Percentiles rank a stretch among this genome's conserved stretches.
Conservation (phyloP, 2,888 invertebrate genomes). For the Seladonia tumulorum region DNA sequence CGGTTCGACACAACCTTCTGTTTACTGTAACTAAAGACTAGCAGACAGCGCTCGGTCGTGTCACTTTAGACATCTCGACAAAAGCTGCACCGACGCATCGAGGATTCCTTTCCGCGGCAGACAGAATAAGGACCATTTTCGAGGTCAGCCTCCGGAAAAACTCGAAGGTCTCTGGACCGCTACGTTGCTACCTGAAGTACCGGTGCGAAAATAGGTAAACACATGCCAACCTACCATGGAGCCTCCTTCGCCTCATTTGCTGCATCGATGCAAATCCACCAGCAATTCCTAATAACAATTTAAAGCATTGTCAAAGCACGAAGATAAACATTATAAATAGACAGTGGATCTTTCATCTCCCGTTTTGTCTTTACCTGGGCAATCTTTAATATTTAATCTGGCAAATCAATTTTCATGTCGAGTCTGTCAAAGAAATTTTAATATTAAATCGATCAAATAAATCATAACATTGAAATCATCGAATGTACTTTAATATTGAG, state of each 20-base stretch:
- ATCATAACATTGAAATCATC: no score
- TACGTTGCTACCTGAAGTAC: slow-evolving; percentile 65
- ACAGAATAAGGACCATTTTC: slow-evolving; percentile 48
- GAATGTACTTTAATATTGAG: no score
- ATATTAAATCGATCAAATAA: no score
- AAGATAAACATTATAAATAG: no score
- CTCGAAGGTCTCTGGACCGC: slow-evolving; percentile 51
- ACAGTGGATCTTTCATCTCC: no score
- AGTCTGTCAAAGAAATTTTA: no score
- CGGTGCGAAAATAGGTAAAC: slow-evolving; percentile 54
- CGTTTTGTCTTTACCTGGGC: no score
- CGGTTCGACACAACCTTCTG: not conserved
- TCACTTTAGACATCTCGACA: slow-evolving; percentile 49
- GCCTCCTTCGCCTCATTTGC: not conserved
- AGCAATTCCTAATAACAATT: not conserved
- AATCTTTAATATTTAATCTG: no score
- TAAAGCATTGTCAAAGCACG: no score
- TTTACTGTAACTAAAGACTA: not conserved
- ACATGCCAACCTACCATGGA: not conserved
- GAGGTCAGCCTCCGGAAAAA: slow-evolving; percentile 66
- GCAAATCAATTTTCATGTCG: no score
- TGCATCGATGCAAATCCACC: not conserved
- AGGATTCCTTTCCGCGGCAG: slow-evolving; percentile 56
- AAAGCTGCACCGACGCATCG: slow-evolving; percentile 70
- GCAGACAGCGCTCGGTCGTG: not conserved